Base-by-base conservation (phyloP, 2,888 invertebrate genomes). In the Aquatica leii region DNA sequence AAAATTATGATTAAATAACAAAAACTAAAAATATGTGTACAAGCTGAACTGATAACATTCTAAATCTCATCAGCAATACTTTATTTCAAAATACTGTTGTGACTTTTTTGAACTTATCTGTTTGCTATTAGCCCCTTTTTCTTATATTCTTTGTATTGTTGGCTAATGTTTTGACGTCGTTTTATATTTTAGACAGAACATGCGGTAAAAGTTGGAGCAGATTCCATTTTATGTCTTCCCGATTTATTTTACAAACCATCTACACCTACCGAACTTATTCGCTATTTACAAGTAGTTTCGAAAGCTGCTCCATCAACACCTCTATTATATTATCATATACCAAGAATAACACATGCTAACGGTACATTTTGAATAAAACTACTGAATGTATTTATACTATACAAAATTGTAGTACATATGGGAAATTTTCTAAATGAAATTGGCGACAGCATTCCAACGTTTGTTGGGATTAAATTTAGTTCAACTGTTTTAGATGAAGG, bases 391-490 rank as follows among this genome's bases (percentile, higher is more conserved):
- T n/a, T n/a, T n/a, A n/a, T 21, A 59, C 40, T 18, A 31, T 50
- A 49, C 8, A 20, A 17, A 59, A 68, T 82, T 82, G 15, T 76
- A 93, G 92, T 93, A 52, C 85, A 88, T 71, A 92, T 92, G 91
- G 88, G 87, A 43, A 81, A 85, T 20, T 90, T 92, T 72, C 84
- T 92, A 40, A 81, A 83, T n/a, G 83, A 86, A 15, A 88, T 90
- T 0, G 85, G 85, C 0, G 82, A 82, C 2, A 78, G 83, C 61
- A 87, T 95, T 50, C 88, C 92, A 0, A 92, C 89, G 54, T 90
- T 95, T 74, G 86, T 85, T 63, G 95, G 95, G 1, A 84, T 94
- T n/a, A 95, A 95, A 79, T 94, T 90, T 76, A 94, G 94, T 0
- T 89, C 90, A 8, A 86, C 86, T 34, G 87, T 90, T 75, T 82